Evolutionary conservation across 2,113 vertebrate species (phyloP), one percentile per base, ranked within the genome.

Genomic region (Cairina moschata): DNA sequence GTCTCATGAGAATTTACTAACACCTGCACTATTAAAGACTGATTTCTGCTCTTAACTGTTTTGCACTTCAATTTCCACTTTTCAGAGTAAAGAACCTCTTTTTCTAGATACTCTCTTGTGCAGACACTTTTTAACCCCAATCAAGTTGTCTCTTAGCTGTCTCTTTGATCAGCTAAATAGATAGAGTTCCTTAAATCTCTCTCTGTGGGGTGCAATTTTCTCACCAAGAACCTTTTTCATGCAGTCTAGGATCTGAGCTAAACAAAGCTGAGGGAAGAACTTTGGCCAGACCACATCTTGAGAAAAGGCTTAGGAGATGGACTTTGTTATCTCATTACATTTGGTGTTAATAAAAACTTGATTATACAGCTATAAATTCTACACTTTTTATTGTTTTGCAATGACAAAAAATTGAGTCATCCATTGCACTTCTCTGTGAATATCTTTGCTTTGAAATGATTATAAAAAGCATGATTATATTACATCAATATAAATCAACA

Each of bases 291-390:
- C 60, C 2, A 1, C 76, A 54, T 79, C 90, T 76, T 90, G 67
- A 77, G 80, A 85, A 94, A 91, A 91, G 31, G 55, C 36, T 88
- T 90, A 59, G 76, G 48, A 91, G 73, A 66, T 90, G 96, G 63
- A 90, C 85, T 90, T 93, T 71, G 63, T 96, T 94, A 95, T 89
- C 92, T 91, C 67, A 69, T 95, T 90, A 91, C 86, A 91, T 91
- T 90, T 96, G 91, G 63, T 94, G 93, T 94, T 96, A 96, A 93
- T 93, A 95, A 93, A 96, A 91, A 88, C 59, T 83, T 96, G 74
- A 95, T 90, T 94, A 92, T 83, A 75, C 59, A 91, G 48, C 2
- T 81, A 88, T 88, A 96, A 95, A 93, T 96, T 96, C 74, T 95
- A 60, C 59, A 83, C n/a, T 58, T 93, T 75, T 82, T 91, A 93